These are phyloP conservation scores for Crotalus tigris DNA, from an alignment of 2,113 vertebrate species.

Conservation along the genomic window DNA sequence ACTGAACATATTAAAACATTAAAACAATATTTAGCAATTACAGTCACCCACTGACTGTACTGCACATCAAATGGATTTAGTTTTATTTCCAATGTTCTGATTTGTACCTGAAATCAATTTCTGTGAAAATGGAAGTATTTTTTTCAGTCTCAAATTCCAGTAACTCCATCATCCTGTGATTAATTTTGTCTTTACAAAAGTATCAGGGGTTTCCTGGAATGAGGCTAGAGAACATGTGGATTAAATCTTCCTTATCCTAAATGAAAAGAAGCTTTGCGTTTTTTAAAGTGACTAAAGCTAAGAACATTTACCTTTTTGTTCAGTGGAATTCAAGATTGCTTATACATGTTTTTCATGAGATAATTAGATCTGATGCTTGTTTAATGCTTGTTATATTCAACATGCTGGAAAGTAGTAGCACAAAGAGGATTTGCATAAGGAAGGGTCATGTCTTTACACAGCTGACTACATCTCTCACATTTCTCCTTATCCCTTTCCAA, in stretches of 20 bases:
- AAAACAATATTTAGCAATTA: not conserved
- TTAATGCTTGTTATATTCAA: not conserved
- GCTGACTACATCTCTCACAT: not conserved
- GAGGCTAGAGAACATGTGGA: not conserved
- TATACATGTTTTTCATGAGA: constrained; percentile 10
- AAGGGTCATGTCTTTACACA: not conserved
- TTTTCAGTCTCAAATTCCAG: not conserved
- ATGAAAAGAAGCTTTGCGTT: not conserved
- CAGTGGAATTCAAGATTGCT: not conserved
- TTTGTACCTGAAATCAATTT: constrained; percentile 18
- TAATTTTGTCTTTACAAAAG: not conserved
- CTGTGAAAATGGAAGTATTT: not conserved
- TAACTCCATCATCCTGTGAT: not conserved
- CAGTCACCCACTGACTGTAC: not conserved
- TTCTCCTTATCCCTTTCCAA: not conserved
- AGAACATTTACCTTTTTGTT: not conserved
- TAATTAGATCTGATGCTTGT: not conserved
- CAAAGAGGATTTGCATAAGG: not conserved
- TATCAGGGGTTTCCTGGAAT: not conserved
- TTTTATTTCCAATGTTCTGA: not conserved
- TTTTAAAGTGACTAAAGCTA: constrained; percentile 3
- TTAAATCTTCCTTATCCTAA: not conserved
- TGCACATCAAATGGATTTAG: not conserved
- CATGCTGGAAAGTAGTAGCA: not conserved
- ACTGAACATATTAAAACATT: not conserved